A percentile compares a stretch with the other conserved stretches of the same genome.
Evolutionary conservation across 2,113 vertebrate genomes (phyloP).

Genomic region (Rynchops niger): DNA sequence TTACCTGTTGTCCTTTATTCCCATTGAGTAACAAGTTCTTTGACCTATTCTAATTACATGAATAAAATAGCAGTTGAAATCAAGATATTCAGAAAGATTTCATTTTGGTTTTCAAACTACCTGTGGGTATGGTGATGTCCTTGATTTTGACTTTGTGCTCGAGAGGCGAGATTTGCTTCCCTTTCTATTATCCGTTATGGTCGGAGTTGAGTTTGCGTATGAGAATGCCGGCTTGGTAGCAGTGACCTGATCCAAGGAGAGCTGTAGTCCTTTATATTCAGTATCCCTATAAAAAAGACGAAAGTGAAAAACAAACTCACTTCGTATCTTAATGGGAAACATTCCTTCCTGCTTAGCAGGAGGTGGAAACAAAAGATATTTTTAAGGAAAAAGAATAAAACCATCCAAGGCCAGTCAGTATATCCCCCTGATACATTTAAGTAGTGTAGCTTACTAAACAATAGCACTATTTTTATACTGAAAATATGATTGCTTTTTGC

Average conservation of each 20-base stretch:
- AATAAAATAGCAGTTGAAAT: conserved; percentile 12
- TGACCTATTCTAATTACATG: background rate
- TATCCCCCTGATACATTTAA: background rate
- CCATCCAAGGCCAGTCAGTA: background rate
- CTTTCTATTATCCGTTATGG: conserved; percentile 83
- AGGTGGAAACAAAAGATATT: background rate
- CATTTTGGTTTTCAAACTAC: conserved; percentile 65
- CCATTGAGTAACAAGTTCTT: background rate
- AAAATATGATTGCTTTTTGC: conserved; percentile 7
- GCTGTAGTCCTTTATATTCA: conserved; percentile 95
- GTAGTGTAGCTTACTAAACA: background rate
- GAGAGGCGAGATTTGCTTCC: conserved; percentile 82
- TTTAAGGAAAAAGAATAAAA: background rate
- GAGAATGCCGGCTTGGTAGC: conserved; percentile 87
- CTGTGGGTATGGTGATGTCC: conserved; percentile 94
- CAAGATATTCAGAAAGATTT: background rate
- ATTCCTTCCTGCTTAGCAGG: background rate
- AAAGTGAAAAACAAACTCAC: conserved; percentile 57
- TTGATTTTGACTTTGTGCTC: conserved; percentile 87
- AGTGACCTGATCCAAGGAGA: conserved; percentile 93
- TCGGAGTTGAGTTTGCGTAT: conserved; percentile 82
- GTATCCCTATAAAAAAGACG: conserved; percentile 84
- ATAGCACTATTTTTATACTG: background rate
- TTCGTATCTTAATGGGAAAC: conserved; percentile 17
- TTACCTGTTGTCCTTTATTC: background rate